Evolutionary conservation across 2,888 invertebrate genomes (phyloP).

Genomic region (Pollenia griseotomentosa): DNA sequence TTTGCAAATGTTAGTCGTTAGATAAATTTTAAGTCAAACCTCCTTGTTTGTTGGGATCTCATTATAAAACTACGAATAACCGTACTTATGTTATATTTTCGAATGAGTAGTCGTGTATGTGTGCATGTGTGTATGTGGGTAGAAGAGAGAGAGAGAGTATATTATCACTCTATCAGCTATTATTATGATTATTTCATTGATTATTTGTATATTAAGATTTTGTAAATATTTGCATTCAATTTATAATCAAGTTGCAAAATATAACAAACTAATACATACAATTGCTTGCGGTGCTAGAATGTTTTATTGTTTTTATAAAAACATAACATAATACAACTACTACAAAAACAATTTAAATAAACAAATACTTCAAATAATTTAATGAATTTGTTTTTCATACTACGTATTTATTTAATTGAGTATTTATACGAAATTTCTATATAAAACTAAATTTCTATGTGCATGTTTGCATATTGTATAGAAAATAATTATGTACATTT

Average conservation of each 20-base stretch:
- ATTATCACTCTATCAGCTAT: slow-evolving; percentile 31
- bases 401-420: slow-evolving; percentile 29
- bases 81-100: neutral
- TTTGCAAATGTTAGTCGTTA: too few species aligned
- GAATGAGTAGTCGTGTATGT: neutral
- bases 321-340: neutral
- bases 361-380: slow-evolving; percentile 57
- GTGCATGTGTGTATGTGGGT: neutral
- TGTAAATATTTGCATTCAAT: slow-evolving; percentile 67
- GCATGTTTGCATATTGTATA: neutral
- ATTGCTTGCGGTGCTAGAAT: neutral
- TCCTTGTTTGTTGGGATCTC: too few species aligned
- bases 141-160: neutral
- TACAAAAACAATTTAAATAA: slow-evolving; percentile 21
- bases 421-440: slow-evolving; percentile 23
- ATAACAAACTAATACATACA: slow-evolving; percentile 32
- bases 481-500: slow-evolving; percentile 16
- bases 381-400: slow-evolving; percentile 55
- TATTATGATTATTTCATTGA: slow-evolving; percentile 51
- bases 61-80: neutral
- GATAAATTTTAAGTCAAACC: too few species aligned
- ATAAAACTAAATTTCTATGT: neutral
- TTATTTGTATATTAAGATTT: slow-evolving; percentile 56
- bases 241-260: slow-evolving; percentile 61
- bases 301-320: slow-evolving; percentile 3